phyloP scores from a whole-genome alignment of 1,140 invertebrate species.

The Drosophila orena region DNA sequence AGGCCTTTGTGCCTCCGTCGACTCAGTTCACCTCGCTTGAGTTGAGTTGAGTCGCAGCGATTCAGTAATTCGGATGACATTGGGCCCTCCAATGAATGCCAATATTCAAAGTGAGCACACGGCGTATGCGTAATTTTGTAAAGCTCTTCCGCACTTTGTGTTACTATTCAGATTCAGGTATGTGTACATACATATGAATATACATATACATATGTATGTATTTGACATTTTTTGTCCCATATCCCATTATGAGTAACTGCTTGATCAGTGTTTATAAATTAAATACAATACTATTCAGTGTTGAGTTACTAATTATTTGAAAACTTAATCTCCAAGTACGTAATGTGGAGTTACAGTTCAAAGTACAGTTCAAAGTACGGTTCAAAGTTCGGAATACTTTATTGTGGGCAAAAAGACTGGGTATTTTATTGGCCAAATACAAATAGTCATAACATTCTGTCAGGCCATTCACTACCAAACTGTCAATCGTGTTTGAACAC shows the following conservation, averaged over 20 bases:
- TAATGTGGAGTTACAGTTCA: no score
- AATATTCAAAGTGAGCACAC: not conserved
- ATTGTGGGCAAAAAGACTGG: no score
- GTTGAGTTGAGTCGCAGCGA: slow-evolving; percentile 2
- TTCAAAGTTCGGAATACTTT: no score
- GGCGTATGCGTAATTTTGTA: slow-evolving; percentile 40
- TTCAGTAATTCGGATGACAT: slow-evolving; percentile 10
- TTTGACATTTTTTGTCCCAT: no score
- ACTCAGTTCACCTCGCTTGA: slow-evolving; percentile 35
- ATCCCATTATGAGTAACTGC: no score
- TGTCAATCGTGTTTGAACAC: slow-evolving; percentile 29
- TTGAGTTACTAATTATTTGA: not conserved
- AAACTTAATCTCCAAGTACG: no score
- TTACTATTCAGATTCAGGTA: no score
- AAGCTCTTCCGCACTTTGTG: not conserved
- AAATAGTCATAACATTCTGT: not conserved
- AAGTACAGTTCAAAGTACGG: no score
- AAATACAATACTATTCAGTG: not conserved
- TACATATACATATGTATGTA: no score
- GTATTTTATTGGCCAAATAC: not conserved
- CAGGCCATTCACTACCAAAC: slow-evolving; percentile 1
- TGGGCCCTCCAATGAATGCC: slow-evolving; percentile 11
- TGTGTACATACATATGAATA: no score
- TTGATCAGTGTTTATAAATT: no score
- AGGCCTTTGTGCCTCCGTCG: slow-evolving; percentile 26